Conservation (phyloP, 2,113 vertebrate species). For the Toxostoma redivivum region DNA sequence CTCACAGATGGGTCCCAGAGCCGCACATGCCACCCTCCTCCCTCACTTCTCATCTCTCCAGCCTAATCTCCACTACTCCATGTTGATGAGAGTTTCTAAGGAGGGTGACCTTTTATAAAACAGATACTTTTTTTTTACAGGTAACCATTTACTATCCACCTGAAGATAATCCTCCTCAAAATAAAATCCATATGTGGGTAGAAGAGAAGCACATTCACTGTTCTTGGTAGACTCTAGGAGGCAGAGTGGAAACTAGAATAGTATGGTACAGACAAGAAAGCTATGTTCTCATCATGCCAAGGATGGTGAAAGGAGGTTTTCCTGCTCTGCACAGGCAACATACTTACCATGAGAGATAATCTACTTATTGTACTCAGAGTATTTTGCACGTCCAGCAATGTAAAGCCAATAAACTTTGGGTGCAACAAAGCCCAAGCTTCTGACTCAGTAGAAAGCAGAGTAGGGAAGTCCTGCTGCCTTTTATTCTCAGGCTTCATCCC, state of each 20-base stretch:
- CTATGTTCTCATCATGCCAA: background rate
- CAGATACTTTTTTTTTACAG: background rate
- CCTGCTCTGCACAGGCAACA: background rate
- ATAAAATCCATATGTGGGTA: background rate
- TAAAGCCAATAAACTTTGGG: background rate
- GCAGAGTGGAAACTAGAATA: background rate
- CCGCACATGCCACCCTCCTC: background rate
- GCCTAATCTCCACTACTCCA: background rate
- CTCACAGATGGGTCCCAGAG: accelerated
- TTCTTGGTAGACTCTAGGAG: background rate
- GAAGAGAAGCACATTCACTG: background rate
- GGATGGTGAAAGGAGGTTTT: background rate
- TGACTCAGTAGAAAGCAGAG: background rate
- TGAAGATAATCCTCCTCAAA: background rate
- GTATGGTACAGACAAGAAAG: background rate
- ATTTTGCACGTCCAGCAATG: background rate
- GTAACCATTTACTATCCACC: accelerated
- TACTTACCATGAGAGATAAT: background rate
- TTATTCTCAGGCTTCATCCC: background rate
- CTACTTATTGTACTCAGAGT: background rate
- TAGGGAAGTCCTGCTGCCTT: background rate
- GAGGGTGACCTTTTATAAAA: background rate
- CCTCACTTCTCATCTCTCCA: background rate
- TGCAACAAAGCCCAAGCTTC: background rate
- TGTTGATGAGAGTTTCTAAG: background rate